Conservation (phyloP, 2,113 vertebrate genomes). For the Uropsilus gracilis region DNA sequence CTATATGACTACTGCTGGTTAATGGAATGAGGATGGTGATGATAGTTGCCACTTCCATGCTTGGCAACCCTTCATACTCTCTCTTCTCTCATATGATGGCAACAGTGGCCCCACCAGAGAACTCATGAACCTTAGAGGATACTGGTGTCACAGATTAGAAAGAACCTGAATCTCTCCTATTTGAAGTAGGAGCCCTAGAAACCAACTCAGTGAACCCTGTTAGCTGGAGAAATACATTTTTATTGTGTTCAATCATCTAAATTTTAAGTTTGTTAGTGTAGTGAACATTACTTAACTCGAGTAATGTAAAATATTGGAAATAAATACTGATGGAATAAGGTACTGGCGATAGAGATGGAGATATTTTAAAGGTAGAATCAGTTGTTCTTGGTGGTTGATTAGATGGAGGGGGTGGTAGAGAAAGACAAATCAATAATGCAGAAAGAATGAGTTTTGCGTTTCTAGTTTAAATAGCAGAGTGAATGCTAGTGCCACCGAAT, state of each 20-base stretch:
- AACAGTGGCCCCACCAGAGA: neutral
- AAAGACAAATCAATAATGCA: neutral
- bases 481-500: neutral
- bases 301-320: neutral
- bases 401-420: neutral
- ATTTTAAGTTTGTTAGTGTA: conserved; percentile 31
- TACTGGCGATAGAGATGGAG: neutral
- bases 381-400: neutral
- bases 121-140: neutral
- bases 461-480: neutral
- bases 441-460: neutral
- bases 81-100: neutral
- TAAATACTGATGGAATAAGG: neutral
- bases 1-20: neutral
- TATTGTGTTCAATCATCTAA: neutral
- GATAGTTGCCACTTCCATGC: neutral
- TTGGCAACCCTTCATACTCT: neutral
- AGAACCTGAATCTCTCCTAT: neutral
- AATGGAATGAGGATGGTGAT: neutral
- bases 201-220: neutral
- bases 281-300: neutral
- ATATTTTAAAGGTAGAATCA: neutral
- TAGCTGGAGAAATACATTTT: neutral
- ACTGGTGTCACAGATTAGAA: neutral
- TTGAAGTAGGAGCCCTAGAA: neutral